Percentiles rank a stretch among this genome's conserved stretches.
These are phyloP conservation scores for Agrotis exclamationis DNA, from an alignment of 2,888 invertebrate species.

Conservation along the genomic window DNA sequence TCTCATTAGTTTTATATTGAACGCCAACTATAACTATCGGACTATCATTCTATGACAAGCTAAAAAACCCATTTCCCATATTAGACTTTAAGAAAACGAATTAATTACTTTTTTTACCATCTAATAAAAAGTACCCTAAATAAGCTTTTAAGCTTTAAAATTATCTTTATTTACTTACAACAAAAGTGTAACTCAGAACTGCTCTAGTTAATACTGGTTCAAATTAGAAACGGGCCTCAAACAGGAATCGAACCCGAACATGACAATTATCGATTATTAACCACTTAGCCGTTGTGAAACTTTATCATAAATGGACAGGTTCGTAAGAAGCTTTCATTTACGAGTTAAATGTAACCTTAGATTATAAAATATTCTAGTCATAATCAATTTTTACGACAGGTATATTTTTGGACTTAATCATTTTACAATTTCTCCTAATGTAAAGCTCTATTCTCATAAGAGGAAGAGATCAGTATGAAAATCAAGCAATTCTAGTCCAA, in stretches of 20 bases:
- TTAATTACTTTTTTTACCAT: conserved; percentile 6
- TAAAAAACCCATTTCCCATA: neutral
- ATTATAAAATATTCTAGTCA: neutral
- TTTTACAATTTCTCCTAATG: neutral
- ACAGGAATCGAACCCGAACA: conserved; percentile 79
- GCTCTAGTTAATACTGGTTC: conserved; percentile 78
- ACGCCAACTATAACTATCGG: neutral
- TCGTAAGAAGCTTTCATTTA: conserved; percentile 62
- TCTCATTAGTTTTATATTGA: conserved; percentile 10
- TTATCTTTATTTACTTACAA: conserved; percentile 55
- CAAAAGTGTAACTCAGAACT: conserved; percentile 44
- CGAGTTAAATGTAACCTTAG: neutral
- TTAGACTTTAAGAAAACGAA: conserved; percentile 10
- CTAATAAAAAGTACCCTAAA: conserved; percentile 4
- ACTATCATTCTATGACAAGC: conserved; percentile 1
- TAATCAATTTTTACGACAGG: neutral
- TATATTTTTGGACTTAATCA: neutral
- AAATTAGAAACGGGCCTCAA: conserved; percentile 80
- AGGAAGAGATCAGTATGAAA: neutral
- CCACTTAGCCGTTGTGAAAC: conserved; percentile 77
- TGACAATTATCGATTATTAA: conserved; percentile 86
- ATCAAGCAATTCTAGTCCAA: neutral
- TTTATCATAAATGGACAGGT: conserved; percentile 71
- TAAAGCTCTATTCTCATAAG: neutral
- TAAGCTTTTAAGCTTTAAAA: conserved; percentile 36